Evolutionary conservation across 1,140 invertebrate genomes (phyloP).

Genomic region (Alviniconcha marisindica): DNA sequence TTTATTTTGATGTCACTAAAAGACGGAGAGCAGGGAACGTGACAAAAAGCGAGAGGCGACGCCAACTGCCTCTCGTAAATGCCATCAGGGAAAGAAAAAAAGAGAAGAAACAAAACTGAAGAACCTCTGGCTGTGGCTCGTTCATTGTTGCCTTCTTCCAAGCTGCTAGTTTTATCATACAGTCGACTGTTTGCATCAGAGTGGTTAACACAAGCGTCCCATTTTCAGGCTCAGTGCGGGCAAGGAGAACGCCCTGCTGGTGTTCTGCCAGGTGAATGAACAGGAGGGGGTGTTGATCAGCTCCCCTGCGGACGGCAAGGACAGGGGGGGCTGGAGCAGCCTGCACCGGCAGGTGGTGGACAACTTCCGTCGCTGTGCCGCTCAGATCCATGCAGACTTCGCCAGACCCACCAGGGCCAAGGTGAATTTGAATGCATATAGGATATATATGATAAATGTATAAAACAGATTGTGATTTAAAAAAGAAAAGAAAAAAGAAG

Average conservation of each 20-base stretch:
- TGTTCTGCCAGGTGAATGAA: constrained; percentile 72
- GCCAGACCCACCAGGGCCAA: constrained; percentile 50
- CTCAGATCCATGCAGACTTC: constrained; percentile 67
- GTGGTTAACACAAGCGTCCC: too few species aligned
- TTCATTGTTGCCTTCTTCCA: neutral
- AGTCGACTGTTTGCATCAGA: constrained; percentile 36
- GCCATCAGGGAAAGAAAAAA: too few species aligned
- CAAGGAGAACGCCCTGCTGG: constrained; percentile 69
- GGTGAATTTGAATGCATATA: too few species aligned
- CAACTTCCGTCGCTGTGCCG: constrained; percentile 71
- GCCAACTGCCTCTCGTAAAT: too few species aligned
- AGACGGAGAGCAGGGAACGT: too few species aligned
- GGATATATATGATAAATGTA: too few species aligned
- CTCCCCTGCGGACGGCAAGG: constrained; percentile 23
- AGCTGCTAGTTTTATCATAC: constrained; percentile 33
- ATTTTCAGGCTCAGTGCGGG: constrained; percentile 70
- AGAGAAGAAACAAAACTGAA: neutral
- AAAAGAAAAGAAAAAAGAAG: too few species aligned
- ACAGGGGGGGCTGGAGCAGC: neutral
- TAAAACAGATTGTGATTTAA: too few species aligned
- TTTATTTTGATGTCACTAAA: too few species aligned
- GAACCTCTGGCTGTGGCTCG: neutral
- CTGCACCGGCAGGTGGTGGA: constrained; percentile 60
- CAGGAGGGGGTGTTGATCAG: constrained; percentile 72
- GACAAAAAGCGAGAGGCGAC: too few species aligned